A percentile compares a stretch with the other conserved stretches of the same genome.
phyloP scores from a whole-genome alignment of 2,113 vertebrate species.

The Neofelis nebulosa region DNA sequence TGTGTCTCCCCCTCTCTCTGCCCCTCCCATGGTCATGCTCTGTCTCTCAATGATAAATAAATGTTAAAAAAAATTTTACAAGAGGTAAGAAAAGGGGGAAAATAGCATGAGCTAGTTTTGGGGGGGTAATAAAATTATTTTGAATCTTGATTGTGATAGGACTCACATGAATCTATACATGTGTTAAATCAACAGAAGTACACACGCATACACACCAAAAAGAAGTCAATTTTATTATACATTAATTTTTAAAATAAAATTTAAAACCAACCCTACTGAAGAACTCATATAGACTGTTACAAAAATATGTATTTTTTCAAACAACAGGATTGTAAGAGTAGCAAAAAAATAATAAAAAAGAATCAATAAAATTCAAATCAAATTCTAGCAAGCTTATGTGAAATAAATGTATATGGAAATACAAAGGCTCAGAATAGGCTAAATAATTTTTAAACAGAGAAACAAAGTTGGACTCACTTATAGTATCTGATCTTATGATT shows the following conservation, averaged over 20 bases:
- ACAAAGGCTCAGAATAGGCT: background rate
- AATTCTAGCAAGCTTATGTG: background rate
- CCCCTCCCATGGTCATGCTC: no score
- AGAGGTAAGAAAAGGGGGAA: background rate
- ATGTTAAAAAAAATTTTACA: no score
- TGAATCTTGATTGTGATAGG: background rate
- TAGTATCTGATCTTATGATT: background rate
- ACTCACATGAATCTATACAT: background rate
- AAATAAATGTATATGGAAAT: background rate
- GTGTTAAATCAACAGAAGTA: background rate
- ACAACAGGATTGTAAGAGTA: background rate
- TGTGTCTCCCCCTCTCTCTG: no score
- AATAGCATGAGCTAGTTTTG: background rate
- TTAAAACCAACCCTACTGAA: background rate
- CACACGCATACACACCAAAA: background rate
- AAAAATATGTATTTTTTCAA: conserved; percentile 22
- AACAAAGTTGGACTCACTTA: background rate
- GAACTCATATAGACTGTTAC: background rate
- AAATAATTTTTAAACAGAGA: conserved; percentile 9
- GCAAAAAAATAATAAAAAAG: background rate
- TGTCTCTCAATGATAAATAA: no score
- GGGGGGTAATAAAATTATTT: background rate
- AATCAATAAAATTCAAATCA: background rate
- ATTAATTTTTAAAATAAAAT: background rate
- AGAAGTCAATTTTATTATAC: background rate